A percentile compares a stretch with the other conserved stretches of the same genome.
phyloP scores from a whole-genome alignment of 2,797 vertebrate genomes.

The Silurus aristotelis region DNA sequence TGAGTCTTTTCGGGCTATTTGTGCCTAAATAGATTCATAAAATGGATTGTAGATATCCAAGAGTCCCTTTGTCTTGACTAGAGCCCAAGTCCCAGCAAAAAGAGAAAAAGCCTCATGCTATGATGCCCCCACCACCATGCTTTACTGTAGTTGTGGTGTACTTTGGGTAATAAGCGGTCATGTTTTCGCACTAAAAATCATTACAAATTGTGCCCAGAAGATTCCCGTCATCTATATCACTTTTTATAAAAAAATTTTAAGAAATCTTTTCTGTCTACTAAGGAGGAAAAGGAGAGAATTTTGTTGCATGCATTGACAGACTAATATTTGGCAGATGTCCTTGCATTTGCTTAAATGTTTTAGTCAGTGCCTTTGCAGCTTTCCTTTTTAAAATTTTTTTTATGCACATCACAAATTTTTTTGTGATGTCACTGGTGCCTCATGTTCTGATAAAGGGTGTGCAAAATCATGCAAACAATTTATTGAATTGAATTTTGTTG shows the following conservation, averaged over 20 bases:
- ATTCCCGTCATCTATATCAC: background rate
- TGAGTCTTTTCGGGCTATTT: background rate
- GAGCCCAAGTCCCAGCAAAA: background rate
- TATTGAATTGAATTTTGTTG: background rate
- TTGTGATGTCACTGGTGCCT: background rate
- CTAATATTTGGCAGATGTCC: background rate
- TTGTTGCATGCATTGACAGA: background rate
- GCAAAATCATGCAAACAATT: too few species aligned
- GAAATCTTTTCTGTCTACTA: background rate
- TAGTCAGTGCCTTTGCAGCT: background rate
- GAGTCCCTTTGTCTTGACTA: background rate
- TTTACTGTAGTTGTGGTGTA: background rate
- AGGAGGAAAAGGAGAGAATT: background rate
- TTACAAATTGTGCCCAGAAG: background rate
- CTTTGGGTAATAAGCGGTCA: background rate
- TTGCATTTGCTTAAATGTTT: background rate
- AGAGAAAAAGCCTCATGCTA: background rate
- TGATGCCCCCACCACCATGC: background rate
- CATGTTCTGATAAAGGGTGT: background rate
- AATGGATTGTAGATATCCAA: background rate
- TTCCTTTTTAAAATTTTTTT: background rate
- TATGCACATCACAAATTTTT: background rate
- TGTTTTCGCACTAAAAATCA: background rate
- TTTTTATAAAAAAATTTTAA: background rate
- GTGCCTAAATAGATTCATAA: background rate